Evolutionary conservation across 2,888 invertebrate genomes (phyloP).

Genomic region (Eilema depressum): DNA sequence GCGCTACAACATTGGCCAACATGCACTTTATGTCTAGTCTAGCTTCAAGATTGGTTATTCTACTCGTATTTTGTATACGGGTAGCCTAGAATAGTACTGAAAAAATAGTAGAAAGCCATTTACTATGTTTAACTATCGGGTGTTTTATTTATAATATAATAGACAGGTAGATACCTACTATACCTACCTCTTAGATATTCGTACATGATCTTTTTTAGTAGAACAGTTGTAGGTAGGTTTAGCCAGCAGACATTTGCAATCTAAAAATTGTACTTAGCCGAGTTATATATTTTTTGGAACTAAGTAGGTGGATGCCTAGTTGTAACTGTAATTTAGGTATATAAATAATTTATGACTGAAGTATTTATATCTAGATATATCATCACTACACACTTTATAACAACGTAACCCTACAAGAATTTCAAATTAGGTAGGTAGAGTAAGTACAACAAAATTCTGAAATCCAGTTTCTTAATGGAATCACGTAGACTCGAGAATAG

Average conservation of each 20-base stretch:
- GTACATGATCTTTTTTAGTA: background rate
- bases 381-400: background rate
- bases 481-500: background rate
- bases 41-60: slow-evolving; percentile 17
- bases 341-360: too few species aligned
- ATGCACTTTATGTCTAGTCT: slow-evolving; percentile 18
- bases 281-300: too few species aligned
- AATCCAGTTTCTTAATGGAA: slow-evolving; percentile 6
- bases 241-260: too few species aligned
- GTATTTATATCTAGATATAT: background rate
- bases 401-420: background rate
- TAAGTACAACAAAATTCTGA: background rate
- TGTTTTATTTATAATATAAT: background rate
- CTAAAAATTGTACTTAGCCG: too few species aligned
- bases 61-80: slow-evolving; percentile 12
- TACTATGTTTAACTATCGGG: background rate
- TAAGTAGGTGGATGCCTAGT: too few species aligned
- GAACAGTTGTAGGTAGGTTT: too few species aligned
- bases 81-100: slow-evolving; percentile 13
- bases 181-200: background rate
- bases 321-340: too few species aligned
- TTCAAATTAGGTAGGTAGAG: background rate
- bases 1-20: slow-evolving; percentile 26
- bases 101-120: background rate
- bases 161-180: background rate